Evolutionary conservation across 2,797 vertebrate genomes (phyloP), one percentile per base, ranked within the genome.

Genomic region (Sebastes variabilis): DNA sequence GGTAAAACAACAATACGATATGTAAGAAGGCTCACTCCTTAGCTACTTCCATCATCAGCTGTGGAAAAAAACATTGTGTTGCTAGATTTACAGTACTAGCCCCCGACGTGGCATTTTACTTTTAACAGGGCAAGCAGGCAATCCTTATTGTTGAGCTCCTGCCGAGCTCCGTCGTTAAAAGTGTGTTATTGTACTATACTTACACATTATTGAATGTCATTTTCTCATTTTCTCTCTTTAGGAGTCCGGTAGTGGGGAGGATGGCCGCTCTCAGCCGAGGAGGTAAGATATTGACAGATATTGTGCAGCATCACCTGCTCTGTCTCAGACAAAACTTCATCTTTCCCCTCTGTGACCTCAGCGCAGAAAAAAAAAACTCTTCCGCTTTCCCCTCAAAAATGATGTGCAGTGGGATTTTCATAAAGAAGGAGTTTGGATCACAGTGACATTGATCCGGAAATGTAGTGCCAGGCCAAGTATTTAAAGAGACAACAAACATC

Each of bases 231-330:
- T 55, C 6, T 84, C 18, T 70, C 56, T 30, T 14, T n/a, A 99
- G 98, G 98, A 99, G 96, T 98, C 97, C 80, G 98, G 98, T 94
- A 99, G 98, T 38, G 98, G 97, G 92, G 98, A 99, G 83, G 98
- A 99, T 82, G 98, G 98, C 67, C 96, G 98, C 72, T 99, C 98
- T 91, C 98, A 99, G 92, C 97, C 97, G 38, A 96, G 98, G 91
- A 99, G 98, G 98, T 99, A 96, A 91, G 86, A 85, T n/a, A 72
- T 29, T n/a, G n/a, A 34, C 6, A 16, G 3, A 52, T 32, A 13
- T 54, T 7, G 4, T n/a, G 62, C 18, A 61, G 14, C 9, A 27
- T 22, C 36, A 30, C 22, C 25, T 49, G 8, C 32, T 75, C 29
- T 22, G 14, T 78, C 24, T 68, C 59, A 93, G n/a, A 36, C 22